Evolutionary conservation across 53 echinoderm and acorn worm species (phyloP), one percentile per base, ranked within the genome.

Genomic region (Holothuria leucospilota): DNA sequence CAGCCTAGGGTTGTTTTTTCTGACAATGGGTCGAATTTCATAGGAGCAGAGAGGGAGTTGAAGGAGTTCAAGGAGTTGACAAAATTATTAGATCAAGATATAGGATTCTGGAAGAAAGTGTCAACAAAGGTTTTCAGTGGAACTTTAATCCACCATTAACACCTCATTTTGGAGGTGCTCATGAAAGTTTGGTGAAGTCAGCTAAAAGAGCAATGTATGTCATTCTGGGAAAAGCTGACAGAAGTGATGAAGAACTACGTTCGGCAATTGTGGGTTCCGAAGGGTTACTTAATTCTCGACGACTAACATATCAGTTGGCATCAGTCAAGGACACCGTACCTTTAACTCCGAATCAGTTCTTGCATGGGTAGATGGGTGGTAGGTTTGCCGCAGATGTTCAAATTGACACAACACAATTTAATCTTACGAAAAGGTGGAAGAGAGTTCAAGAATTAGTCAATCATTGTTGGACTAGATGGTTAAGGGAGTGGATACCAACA

Each of bases 211-310:
- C n/a, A n/a, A n/a, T n/a, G n/a, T n/a, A n/a, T n/a, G n/a, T n/a
- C n/a, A n/a, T n/a, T n/a, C n/a, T n/a, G n/a, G n/a, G n/a, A n/a
- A n/a, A n/a, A n/a, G n/a, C n/a, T n/a, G n/a, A n/a, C n/a, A n/a
- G n/a, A n/a, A n/a, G n/a, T n/a, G n/a, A n/a, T n/a, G n/a, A n/a
- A n/a, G n/a, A n/a, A n/a, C n/a, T n/a, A 38, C 71, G 28, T 59
- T 72, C 86, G 9, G 86, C 71, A 5, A 26, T 86, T 51, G 86
- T 86, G 20, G 74, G 60, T 18, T 73, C 75, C 25, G 86, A 86
- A 59, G 86, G 73, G n/a, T 52, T 86, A 58, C 62, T 74, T 2
- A 86, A 86, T 86, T 86, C 75, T 74, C 29, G 86, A 34, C 71
- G 29, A 13, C 56, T 86, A 18, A 86, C 74, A 20, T 73, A 86